Percentiles rank a stretch among this genome's conserved stretches.
Evolutionary conservation across 2,797 vertebrate genomes (phyloP).

Genomic region (Neosilurus hyrtlii): DNA sequence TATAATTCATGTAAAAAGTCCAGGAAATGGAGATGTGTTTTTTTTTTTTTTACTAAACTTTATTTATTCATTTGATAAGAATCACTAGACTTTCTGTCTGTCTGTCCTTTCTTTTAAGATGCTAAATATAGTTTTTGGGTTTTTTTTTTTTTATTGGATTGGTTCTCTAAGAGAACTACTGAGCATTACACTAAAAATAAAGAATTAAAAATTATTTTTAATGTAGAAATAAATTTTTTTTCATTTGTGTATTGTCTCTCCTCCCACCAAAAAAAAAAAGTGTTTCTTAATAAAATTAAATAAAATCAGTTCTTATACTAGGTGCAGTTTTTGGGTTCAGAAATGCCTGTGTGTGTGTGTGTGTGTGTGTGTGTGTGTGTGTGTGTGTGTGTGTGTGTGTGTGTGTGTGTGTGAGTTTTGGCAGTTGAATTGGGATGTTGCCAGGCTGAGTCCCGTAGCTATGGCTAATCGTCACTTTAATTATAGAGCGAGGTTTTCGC

Average conservation of each 20-base stretch:
- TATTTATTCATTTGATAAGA: not conserved
- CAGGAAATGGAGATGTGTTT: not conserved
- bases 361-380: conserved; percentile 18
- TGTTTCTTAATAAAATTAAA: not conserved
- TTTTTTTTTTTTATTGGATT: not conserved
- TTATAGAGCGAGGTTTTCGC: conserved; percentile 47
- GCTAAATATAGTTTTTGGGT: not conserved
- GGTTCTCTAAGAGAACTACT: not conserved
- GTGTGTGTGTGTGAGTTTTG: not conserved
- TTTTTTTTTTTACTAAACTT: conserved; percentile 7
- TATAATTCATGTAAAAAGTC: not conserved
- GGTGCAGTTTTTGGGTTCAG: not conserved
- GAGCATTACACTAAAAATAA: not conserved
- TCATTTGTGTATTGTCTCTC: too few relatives aligned
- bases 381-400: conserved; percentile 10
- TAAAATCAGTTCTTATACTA: too few relatives aligned
- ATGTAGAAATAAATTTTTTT: too few relatives aligned
- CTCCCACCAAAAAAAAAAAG: not conserved
- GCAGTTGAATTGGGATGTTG: conserved; percentile 23
- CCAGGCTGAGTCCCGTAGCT: conserved; percentile 34
- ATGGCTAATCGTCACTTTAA: conserved; percentile 50
- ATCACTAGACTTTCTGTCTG: not conserved
- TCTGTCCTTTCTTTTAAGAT: not conserved
- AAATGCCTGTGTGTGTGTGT: conserved; percentile 14
- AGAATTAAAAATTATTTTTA: not conserved